Evolutionary conservation across 2,888 invertebrate genomes (phyloP), one percentile per base, ranked within the genome.

Genomic region (Drosophila ezoana): DNA sequence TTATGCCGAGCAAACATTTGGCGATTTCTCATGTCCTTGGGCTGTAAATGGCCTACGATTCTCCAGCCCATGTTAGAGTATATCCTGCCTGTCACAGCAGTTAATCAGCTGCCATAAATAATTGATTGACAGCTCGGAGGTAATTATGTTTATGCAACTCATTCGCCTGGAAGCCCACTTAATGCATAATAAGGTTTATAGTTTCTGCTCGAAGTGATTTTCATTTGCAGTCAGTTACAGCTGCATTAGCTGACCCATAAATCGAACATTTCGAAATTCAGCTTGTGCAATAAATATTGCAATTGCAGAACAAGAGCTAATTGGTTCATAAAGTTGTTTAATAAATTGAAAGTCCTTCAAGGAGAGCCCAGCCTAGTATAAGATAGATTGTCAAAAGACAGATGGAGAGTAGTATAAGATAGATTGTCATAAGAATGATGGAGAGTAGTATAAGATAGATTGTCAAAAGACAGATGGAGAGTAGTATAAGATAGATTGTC

Each of bases 91-190:
- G 54, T 54, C 49, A 32, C 38, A 60, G 18, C 41, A 32, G 16
- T 11, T 52, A 40, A 23, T 16, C 35, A 38, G 14, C 44, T 45
- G 49, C 1, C 14, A 35, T n/a, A 16, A 23, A 65, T 61, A 59
- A 58, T 52, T 32, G 6, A 66, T 56, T 59, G 48, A 16, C 51
- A 43, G 20, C 33, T 40, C 28, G n/a, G 20, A 10, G 20, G 45
- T 65, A 70, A 65, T 64, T 40, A 43, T 56, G 45, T 57, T 57
- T 37, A 53, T 20, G 16, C 51, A 60, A 54, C 20, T 20, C 23
- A n/a, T 52, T 23, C 16, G 5, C 37, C 13, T 4, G 37, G 18
- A 18, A 13, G 16, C 63, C 10, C 56, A n/a, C 23, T 23, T 20
- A 57, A 44, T 49, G 56, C 52, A 57, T 54, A 54, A 44, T 43